Conservation (phyloP, 2,797 vertebrate species). For the Staurois parvus region DNA sequence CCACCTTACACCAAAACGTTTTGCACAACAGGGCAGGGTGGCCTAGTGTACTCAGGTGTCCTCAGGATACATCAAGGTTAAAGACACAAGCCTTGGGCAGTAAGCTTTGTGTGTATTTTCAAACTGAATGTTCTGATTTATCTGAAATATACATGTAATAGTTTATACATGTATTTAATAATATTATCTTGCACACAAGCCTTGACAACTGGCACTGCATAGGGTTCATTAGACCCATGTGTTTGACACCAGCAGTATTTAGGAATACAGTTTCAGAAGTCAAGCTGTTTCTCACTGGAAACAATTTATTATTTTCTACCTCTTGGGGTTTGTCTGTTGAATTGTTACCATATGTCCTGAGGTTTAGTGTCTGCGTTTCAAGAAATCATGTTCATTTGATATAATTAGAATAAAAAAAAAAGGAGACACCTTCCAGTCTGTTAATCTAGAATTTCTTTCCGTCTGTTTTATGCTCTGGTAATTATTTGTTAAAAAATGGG, state of each 20-base stretch:
- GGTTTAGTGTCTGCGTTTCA: constrained; percentile 40
- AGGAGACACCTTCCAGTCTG: constrained; percentile 48
- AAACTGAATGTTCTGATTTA: neutral
- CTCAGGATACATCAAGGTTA: neutral
- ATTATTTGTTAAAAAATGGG: constrained; percentile 42
- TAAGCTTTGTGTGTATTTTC: neutral
- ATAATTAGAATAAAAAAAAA: constrained; percentile 34
- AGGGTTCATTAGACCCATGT: constrained; percentile 16
- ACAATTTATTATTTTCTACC: constrained; percentile 49
- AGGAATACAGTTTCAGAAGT: constrained; percentile 25
- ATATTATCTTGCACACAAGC: neutral
- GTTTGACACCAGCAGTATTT: constrained; percentile 26
- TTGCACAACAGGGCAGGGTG: too few relatives aligned
- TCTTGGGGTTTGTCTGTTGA: constrained; percentile 48
- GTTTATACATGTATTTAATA: constrained; percentile 1
- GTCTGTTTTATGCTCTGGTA: constrained; percentile 11
- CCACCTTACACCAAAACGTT: too few relatives aligned
- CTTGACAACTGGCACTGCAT: neutral
- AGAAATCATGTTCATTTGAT: constrained; percentile 42
- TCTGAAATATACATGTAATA: neutral
- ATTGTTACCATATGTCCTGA: constrained; percentile 51
- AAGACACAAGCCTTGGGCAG: neutral
- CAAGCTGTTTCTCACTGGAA: constrained; percentile 38
- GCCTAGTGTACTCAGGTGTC: too few relatives aligned
- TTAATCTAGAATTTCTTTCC: constrained; percentile 31